These are phyloP conservation scores for Athene noctua DNA, from an alignment of 2,113 vertebrate species.

Conservation along the genomic window DNA sequence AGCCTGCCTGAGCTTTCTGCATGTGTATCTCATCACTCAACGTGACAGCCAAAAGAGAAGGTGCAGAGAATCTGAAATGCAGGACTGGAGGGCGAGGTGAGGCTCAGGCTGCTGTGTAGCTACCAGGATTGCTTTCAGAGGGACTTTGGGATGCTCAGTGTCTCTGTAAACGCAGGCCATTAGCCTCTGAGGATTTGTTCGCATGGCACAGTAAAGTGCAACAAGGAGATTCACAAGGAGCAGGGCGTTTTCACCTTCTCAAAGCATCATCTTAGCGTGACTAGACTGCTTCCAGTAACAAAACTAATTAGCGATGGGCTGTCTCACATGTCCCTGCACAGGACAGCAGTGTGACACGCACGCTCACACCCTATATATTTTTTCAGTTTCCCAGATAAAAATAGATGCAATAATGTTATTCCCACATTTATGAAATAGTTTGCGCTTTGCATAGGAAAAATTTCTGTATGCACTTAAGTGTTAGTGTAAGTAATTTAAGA, in stretches of 20 bases:
- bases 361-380: not conserved
- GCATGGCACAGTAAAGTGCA: not conserved
- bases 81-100: not conserved
- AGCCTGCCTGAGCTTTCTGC: not conserved
- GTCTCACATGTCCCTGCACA: not conserved
- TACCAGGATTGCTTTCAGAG: not conserved
- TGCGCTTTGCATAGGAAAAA: not conserved
- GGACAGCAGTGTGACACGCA: not conserved
- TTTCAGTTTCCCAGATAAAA: not conserved
- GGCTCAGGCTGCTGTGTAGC: fast-evolving
- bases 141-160: not conserved
- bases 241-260: not conserved
- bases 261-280: not conserved
- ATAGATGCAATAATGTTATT: not conserved
- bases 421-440: not conserved
- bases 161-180: not conserved
- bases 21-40: not conserved
- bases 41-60: not conserved
- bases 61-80: not conserved
- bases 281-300: not conserved
- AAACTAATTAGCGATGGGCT: not conserved
- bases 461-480: not conserved
- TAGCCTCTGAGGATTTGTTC: not conserved
- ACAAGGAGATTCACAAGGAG: fast-evolving
- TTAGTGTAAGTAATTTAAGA: not conserved